Conservation (phyloP, 2,797 vertebrate genomes). For the Odontamblyopus lacepedii region DNA sequence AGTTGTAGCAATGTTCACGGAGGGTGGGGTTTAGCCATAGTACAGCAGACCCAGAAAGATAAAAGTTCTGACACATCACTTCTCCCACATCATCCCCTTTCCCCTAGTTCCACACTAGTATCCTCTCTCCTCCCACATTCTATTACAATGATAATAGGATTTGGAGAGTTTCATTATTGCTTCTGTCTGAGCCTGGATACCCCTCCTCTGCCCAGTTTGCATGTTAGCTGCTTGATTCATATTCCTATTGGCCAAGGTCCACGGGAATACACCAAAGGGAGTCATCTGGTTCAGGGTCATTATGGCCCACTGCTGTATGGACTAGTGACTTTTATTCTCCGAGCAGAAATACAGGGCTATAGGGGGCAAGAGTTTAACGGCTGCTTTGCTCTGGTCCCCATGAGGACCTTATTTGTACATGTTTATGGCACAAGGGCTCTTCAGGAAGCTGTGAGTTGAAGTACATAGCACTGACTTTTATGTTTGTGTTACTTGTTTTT, state of each 20-base stretch:
- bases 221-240: constrained; percentile 72
- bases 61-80: constrained; percentile 12
- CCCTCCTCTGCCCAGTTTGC: constrained; percentile 53
- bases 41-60: background rate
- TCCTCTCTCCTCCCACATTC: constrained; percentile 61
- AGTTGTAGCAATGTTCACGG: too few species aligned
- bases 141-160: constrained; percentile 79
- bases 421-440: constrained; percentile 52
- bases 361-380: constrained; percentile 47
- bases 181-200: constrained; percentile 61
- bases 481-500: constrained; percentile 27
- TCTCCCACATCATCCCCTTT: constrained; percentile 40
- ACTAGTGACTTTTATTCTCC: constrained; percentile 59
- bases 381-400: constrained; percentile 37
- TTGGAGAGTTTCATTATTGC: constrained; percentile 70
- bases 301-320: constrained; percentile 54
- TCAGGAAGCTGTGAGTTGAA: constrained; percentile 42
- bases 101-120: constrained; percentile 36
- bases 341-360: constrained; percentile 37
- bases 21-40: background rate
- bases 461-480: constrained; percentile 26
- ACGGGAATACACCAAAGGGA: constrained; percentile 63
- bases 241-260: constrained; percentile 37
- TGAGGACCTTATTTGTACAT: constrained; percentile 51
- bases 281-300: constrained; percentile 55